Evolutionary conservation across 2,888 invertebrate genomes (phyloP).

Genomic region (Eristalis arbustorum): DNA sequence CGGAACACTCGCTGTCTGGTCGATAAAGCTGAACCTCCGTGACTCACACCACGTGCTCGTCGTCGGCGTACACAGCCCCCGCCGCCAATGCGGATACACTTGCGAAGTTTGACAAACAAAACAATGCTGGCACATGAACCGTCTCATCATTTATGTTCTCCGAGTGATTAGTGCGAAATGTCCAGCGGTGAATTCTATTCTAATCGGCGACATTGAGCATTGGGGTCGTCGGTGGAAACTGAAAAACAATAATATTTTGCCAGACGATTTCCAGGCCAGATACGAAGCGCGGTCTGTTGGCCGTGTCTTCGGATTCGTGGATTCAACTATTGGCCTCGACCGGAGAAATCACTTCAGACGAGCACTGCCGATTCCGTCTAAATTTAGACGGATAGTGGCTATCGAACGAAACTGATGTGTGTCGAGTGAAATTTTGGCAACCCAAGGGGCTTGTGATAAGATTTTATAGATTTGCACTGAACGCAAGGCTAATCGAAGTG

Average conservation of each 20-base stretch:
- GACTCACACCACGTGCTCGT: not conserved
- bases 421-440: not conserved
- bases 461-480: not conserved
- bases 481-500: not conserved
- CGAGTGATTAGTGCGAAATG: not conserved
- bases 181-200: not conserved
- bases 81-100: not conserved
- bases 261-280: constrained; percentile 16
- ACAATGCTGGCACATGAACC: not conserved
- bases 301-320: not conserved
- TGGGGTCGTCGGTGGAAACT: not conserved
- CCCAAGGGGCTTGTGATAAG: not conserved
- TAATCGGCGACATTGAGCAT: constrained; percentile 13
- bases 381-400: not conserved
- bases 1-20: not conserved
- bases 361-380: not conserved
- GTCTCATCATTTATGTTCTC: not conserved
- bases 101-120: not conserved
- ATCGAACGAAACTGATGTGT: not conserved
- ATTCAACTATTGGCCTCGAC: not conserved
- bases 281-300: not conserved
- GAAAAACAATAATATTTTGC: constrained; percentile 13
- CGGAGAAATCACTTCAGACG: not conserved
- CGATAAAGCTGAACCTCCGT: not conserved
- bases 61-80: not conserved